These are phyloP conservation scores for Gymnogyps californianus DNA, from an alignment of 2,113 vertebrate genomes.

Conservation along the genomic window DNA sequence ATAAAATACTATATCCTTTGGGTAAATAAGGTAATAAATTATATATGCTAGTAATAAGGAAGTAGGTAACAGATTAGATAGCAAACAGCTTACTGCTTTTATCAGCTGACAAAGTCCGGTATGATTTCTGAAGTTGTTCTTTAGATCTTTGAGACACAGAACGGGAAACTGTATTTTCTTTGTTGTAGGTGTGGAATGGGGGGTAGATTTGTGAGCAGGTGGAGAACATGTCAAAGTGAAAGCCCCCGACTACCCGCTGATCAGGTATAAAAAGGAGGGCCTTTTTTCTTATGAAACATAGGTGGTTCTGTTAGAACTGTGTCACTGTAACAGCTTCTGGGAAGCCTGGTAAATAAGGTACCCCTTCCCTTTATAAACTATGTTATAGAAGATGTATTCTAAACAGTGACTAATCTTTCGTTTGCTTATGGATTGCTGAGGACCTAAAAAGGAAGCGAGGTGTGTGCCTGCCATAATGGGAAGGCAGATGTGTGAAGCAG, in stretches of 20 bases:
- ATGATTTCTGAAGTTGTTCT: not conserved
- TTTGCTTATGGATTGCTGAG: not conserved
- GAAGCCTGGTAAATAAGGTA: not conserved
- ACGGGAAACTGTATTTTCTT: fast-evolving
- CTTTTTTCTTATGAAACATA: not conserved
- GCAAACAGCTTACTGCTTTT: not conserved
- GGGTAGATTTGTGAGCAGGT: not conserved
- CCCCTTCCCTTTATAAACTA: not conserved
- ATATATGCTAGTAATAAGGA: not conserved
- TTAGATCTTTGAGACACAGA: not conserved
- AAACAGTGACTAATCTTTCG: not conserved
- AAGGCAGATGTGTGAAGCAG: not conserved
- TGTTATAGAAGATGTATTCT: not conserved
- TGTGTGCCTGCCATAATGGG: fast-evolving
- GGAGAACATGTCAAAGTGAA: not conserved
- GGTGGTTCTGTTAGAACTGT: not conserved
- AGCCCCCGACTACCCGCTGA: not conserved
- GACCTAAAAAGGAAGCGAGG: not conserved
- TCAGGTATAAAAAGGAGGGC: not conserved
- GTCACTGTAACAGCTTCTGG: not conserved
- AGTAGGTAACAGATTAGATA: not conserved
- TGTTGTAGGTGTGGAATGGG: not conserved
- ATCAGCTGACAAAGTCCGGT: not conserved
- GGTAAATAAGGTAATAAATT: not conserved
- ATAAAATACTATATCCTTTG: not conserved